phyloP scores from a whole-genome alignment of 2,797 vertebrate genomes.

The Borostomias antarcticus region DNA sequence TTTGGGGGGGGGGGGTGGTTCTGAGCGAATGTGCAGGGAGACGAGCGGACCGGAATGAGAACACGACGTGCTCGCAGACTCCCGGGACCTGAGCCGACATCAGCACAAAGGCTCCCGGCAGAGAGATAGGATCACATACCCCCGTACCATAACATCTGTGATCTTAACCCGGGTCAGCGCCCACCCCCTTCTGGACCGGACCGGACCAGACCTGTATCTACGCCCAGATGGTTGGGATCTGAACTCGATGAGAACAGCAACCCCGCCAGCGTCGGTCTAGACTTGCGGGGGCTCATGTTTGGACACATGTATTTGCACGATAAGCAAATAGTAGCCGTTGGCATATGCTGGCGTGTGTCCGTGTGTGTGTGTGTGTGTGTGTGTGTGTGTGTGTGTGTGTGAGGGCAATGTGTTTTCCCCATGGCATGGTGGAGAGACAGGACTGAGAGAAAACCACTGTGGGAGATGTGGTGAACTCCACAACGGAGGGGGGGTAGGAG shows the following conservation, averaged over 20 bases:
- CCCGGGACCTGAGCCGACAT: too few species aligned
- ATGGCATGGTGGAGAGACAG: slow-evolving; percentile 39
- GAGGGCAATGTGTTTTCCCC: slow-evolving; percentile 49
- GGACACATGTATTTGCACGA: slow-evolving; percentile 64
- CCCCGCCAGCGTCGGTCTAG: slow-evolving; percentile 58
- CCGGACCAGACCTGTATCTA: slow-evolving; percentile 11
- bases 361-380: slow-evolving; percentile 42
- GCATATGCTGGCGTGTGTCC: slow-evolving; percentile 59
- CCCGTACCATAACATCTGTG: too few species aligned
- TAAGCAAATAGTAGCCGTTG: slow-evolving; percentile 69
- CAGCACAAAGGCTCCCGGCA: neutral
- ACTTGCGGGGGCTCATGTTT: slow-evolving; percentile 52
- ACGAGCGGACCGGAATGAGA: slow-evolving; percentile 16
- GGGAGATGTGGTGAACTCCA: slow-evolving; percentile 67
- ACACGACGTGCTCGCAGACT: too few species aligned
- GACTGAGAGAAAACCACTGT: slow-evolving; percentile 57
- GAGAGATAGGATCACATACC: neutral
- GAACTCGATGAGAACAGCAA: slow-evolving; percentile 28
- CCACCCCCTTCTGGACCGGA: neutral
- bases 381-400: slow-evolving; percentile 55
- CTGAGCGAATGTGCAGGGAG: slow-evolving; percentile 36
- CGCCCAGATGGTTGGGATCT: slow-evolving; percentile 60
- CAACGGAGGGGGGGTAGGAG: slow-evolving; percentile 34
- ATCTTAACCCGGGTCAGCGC: too few species aligned
- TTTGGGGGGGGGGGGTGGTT: too few species aligned